These are phyloP conservation scores for Amiota mariae DNA, from an alignment of 2,888 invertebrate genomes.

Conservation along the genomic window DNA sequence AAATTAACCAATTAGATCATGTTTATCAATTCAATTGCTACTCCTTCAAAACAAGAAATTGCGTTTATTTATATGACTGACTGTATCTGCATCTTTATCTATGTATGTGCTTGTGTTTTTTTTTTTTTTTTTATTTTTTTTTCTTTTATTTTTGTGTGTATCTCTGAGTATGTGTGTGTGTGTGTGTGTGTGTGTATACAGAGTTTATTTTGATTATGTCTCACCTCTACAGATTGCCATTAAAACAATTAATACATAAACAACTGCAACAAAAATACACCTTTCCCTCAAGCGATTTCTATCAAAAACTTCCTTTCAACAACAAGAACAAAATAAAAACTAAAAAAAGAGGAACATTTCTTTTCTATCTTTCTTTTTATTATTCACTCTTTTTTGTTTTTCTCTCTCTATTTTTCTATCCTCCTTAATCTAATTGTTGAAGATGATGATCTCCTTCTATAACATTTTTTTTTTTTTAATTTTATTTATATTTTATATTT, in stretches of 20 bases:
- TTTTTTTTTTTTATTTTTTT: too few relatives aligned
- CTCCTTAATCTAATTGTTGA: too few relatives aligned
- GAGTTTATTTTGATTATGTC: slow-evolving; percentile 71
- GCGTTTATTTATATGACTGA: too few relatives aligned
- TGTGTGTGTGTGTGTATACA: slow-evolving; percentile 47
- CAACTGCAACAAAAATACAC: too few relatives aligned
- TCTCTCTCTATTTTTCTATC: too few relatives aligned
- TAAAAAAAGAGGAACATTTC: slow-evolving; percentile 11
- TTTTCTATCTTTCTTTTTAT: slow-evolving; percentile 11
- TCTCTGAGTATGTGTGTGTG: slow-evolving; percentile 1
- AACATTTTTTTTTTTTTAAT: background rate
- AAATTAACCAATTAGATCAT: too few relatives aligned
- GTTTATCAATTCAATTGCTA: too few relatives aligned
- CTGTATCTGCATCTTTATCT: background rate
- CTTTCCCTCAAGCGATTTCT: too few relatives aligned
- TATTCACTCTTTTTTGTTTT: background rate
- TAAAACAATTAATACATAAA: too few relatives aligned
- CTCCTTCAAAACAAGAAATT: too few relatives aligned
- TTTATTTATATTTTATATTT: background rate
- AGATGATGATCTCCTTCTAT: background rate
- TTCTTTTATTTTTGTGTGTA: too few relatives aligned
- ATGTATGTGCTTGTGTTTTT: slow-evolving; percentile 27
- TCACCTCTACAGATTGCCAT: slow-evolving; percentile 35
- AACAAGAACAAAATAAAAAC: slow-evolving; percentile 31
- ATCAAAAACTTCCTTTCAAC: slow-evolving; percentile 4